Conservation (phyloP, 2,113 vertebrate genomes). For the Acrocephalus arundinaceus region DNA sequence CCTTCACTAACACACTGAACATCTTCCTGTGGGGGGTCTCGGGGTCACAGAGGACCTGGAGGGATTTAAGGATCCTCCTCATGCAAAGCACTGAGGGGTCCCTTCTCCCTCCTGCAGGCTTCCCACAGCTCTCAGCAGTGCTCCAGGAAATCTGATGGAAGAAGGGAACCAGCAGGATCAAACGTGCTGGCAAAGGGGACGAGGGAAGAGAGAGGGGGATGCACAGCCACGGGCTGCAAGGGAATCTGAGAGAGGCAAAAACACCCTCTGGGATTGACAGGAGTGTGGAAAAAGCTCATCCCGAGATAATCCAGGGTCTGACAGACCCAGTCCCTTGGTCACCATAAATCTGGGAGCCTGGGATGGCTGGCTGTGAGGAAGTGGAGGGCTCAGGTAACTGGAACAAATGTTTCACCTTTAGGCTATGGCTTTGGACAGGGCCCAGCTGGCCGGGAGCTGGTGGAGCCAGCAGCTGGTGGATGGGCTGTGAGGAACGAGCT, state of each 20-base stretch:
- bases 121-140: neutral
- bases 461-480: conserved; percentile 29
- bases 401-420: conserved; percentile 60
- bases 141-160: neutral
- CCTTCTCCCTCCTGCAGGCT: neutral
- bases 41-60: neutral
- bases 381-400: conserved; percentile 50
- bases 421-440: conserved; percentile 18
- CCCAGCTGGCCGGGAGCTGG: conserved; percentile 50
- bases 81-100: neutral
- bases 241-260: neutral
- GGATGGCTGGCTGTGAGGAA: neutral
- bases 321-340: neutral
- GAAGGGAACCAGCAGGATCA: neutral
- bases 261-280: accelerated
- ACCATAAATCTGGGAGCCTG: conserved; percentile 18
- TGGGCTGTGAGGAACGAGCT: conserved; percentile 29
- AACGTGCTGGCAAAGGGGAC: neutral
- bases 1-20: accelerated
- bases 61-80: neutral
- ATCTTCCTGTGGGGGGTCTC: neutral
- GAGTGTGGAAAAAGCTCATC: neutral
- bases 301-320: neutral
- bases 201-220: neutral
- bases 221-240: neutral